Percentiles rank a stretch among this genome's conserved stretches.
phyloP scores from a whole-genome alignment of 2,113 vertebrate genomes.

The Aythya baeri region DNA sequence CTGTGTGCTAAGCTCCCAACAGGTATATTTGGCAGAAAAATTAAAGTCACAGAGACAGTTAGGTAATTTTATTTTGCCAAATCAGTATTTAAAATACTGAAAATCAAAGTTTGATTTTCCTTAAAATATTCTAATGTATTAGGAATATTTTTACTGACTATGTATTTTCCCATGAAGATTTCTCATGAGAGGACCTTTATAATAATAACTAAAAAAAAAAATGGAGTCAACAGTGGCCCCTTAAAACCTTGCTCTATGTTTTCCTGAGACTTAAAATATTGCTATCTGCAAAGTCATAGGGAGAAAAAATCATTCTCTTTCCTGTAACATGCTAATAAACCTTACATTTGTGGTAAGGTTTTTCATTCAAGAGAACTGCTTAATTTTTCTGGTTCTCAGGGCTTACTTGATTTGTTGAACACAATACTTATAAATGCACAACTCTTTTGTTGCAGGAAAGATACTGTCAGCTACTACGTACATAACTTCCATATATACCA shows the following conservation, averaged over 20 bases:
- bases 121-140: not conserved
- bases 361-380: not conserved
- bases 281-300: not conserved
- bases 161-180: not conserved
- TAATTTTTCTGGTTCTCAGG: not conserved
- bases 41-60: not conserved
- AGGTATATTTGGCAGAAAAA: not conserved
- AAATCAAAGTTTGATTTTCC: not conserved
- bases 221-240: not conserved
- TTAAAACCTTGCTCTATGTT: constrained; percentile 3
- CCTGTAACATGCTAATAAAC: not conserved
- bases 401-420: not conserved
- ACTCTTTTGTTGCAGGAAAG: constrained; percentile 63
- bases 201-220: not conserved
- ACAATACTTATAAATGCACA: not conserved
- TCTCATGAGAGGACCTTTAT: not conserved
- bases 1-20: not conserved
- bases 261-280: not conserved
- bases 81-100: not conserved
- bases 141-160: not conserved
- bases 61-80: not conserved
- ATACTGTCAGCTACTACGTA: not conserved
- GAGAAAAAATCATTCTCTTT: not conserved
- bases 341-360: not conserved
- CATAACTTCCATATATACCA: not conserved